These are phyloP conservation scores for Lytechinus variegatus DNA, from an alignment of 35 echinoderm and acorn worm species.

Conservation along the genomic window DNA sequence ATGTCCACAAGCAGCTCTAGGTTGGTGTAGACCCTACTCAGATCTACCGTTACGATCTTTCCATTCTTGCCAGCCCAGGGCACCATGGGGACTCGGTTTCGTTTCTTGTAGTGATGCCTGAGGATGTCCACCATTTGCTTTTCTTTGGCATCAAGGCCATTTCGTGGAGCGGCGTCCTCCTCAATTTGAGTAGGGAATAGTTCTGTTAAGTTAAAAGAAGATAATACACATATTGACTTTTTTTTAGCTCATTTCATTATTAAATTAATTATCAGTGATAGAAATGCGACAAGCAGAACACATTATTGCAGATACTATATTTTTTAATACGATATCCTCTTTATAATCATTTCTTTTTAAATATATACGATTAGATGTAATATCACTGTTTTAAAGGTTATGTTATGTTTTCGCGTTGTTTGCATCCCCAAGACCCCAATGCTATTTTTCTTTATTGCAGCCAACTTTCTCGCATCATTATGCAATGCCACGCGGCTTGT, in stretches of 20 bases:
- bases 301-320: not conserved
- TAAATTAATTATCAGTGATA: no score
- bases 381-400: no score
- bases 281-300: not conserved
- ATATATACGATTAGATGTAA: no score
- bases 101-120: conserved; percentile 7
- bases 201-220: not conserved
- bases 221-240: not conserved
- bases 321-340: not conserved
- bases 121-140: not conserved
- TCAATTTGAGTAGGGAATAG: not conserved
- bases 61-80: conserved; percentile 55
- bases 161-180: not conserved
- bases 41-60: conserved; percentile 23
- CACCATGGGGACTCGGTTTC: conserved; percentile 50
- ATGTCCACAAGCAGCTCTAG: conserved; percentile 49
- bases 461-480: no score
- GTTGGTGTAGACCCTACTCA: conserved; percentile 53
- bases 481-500: no score
- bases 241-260: no score
- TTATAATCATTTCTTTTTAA: not conserved
- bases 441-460: no score
- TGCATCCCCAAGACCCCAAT: no score
- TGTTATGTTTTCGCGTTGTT: no score
- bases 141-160: not conserved